Base-by-base conservation (phyloP, 2,888 invertebrate species). In the Eledone cirrhosa region DNA sequence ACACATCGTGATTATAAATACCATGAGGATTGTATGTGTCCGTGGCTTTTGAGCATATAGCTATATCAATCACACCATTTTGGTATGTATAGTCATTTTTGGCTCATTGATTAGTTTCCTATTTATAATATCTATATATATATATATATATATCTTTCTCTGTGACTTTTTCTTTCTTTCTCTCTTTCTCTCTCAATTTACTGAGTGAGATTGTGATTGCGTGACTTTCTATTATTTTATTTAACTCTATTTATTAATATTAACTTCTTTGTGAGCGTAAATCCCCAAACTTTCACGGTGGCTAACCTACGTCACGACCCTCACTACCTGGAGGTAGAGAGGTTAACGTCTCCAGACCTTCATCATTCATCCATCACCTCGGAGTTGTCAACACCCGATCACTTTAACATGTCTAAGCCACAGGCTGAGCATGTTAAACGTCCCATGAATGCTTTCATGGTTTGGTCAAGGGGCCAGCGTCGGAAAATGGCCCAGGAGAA, bases 361-460 rank as follows among this genome's bases (percentile, higher is more conserved):
- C 41, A 41, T 41, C 41, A 41, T 41, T 41, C 41, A 2, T 11
- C 63, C n/a, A 48, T 48, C 41, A 48, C 76, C 76, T 47, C 76
- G 76, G 76, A 76, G 76, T 27, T 48, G 24, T 41, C 76, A 27
- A 76, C 76, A 22, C 29, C 76, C 29, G 76, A 76, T 22, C 76
- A 47, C 4, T 78, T 78, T 29, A 78, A 41, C 48, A 78, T 78
- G 78, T 78, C 78, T n/a, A 78, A 78, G 69, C 29, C 59, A n/a
- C 76, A 76, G 76, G 82, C 84, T 48, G 94, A 89, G 33, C 97
- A 97, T 48, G 97, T 98, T n/a, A 98, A 98, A 91, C 93, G 98
- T 86, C 98, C 98, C 22, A 99, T 99, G 98, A 98, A 98, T 91
- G 98, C 98, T 22, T 98, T 98, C 91, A 99, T 99, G 98, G 88